These are phyloP conservation scores for Neodiprion fabricii DNA, from an alignment of 1,140 invertebrate species.

Conservation along the genomic window DNA sequence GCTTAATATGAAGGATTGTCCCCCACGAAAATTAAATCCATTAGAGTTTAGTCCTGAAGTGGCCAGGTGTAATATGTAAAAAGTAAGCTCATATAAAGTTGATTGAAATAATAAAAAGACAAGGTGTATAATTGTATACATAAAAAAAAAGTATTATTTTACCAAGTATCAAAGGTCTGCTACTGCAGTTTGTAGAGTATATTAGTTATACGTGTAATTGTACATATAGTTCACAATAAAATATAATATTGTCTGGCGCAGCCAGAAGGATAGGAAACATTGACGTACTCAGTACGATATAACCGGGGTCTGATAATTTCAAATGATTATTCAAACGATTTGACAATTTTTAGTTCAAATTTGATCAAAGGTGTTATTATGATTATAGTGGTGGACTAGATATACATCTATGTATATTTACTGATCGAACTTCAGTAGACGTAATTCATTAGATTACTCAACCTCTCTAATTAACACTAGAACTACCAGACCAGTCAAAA, in stretches of 20 bases:
- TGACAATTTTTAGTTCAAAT: no score
- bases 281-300: background rate
- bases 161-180: background rate
- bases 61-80: background rate
- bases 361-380: no score
- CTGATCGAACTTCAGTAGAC: no score
- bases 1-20: conserved; percentile 53
- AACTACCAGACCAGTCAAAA: no score
- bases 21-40: conserved; percentile 25
- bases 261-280: conserved; percentile 4
- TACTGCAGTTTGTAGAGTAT: background rate
- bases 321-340: no score
- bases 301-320: no score
- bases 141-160: background rate
- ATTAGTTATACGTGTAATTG: background rate
- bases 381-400: no score
- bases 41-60: background rate
- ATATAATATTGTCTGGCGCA: background rate
- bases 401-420: no score
- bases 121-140: background rate
- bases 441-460: no score
- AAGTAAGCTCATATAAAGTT: background rate
- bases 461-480: no score
- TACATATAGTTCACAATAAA: background rate
- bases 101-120: background rate